Conservation (phyloP, 1,140 invertebrate species). For the Bacillus rossius region DNA sequence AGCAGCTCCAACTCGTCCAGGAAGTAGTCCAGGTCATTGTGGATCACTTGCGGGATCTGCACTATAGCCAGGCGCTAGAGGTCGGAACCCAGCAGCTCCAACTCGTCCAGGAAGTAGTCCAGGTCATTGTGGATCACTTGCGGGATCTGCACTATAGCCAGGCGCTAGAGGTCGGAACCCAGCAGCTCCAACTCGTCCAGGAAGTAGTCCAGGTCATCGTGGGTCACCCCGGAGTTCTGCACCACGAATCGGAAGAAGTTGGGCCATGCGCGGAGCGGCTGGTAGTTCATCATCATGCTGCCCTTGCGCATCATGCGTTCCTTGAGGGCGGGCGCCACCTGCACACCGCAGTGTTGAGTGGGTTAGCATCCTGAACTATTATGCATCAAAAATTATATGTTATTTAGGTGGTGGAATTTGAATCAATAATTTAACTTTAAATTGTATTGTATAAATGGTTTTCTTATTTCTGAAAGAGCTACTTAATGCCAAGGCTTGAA, state of each 20-base stretch:
- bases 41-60: conserved; percentile 50
- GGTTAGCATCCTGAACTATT: too few species aligned
- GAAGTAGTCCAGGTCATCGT: conserved; percentile 51
- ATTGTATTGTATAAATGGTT: too few species aligned
- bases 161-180: conserved; percentile 41
- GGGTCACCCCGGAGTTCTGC: conserved; percentile 50
- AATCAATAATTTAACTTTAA: neutral
- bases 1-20: conserved; percentile 52
- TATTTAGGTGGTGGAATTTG: conserved; percentile 1
- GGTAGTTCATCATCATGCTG: conserved; percentile 54
- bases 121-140: conserved; percentile 46
- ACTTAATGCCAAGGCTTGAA: too few species aligned
- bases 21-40: conserved; percentile 51
- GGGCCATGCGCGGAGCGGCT: conserved; percentile 44
- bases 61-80: conserved; percentile 48
- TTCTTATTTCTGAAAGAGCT: too few species aligned
- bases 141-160: conserved; percentile 55
- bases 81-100: conserved; percentile 48
- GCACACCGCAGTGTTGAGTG: conserved; percentile 7
- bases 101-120: conserved; percentile 53
- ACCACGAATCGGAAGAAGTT: conserved; percentile 57
- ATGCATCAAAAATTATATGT: conserved; percentile 13
- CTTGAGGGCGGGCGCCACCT: conserved; percentile 56
- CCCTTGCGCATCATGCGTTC: conserved; percentile 53
- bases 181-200: conserved; percentile 52